Evolutionary conservation across 2,797 vertebrate species (phyloP).

Genomic region (Champsocephalus esox): DNA sequence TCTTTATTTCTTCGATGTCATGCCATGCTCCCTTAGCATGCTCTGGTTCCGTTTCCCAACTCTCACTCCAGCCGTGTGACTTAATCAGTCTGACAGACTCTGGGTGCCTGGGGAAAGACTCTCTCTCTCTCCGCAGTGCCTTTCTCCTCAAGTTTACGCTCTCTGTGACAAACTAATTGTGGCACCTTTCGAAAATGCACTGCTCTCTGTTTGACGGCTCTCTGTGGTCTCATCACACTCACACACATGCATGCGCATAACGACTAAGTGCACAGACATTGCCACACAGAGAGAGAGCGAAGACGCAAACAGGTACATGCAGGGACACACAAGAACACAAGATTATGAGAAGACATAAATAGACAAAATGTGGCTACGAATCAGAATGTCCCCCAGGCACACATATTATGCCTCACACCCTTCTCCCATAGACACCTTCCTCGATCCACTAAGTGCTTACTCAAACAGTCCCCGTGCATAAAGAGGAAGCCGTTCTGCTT

Average conservation of each 20-base stretch:
- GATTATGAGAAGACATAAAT: constrained; percentile 28
- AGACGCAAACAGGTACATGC: no score
- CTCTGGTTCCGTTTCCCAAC: constrained; percentile 81
- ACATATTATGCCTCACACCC: constrained; percentile 41
- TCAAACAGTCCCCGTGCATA: constrained; percentile 52
- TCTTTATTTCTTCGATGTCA: constrained; percentile 72
- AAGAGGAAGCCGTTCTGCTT: constrained; percentile 43
- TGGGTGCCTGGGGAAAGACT: constrained; percentile 88
- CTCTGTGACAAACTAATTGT: constrained; percentile 90
- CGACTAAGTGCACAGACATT: constrained; percentile 41
- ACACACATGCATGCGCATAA: constrained; percentile 45
- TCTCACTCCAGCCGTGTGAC: constrained; percentile 85
- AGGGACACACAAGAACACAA: constrained; percentile 11
- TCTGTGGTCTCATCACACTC: constrained; percentile 69
- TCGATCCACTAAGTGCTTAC: constrained; percentile 43
- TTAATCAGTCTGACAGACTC: constrained; percentile 94
- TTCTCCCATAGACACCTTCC: constrained; percentile 36
- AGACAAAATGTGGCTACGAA: constrained; percentile 38
- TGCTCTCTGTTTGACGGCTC: constrained; percentile 69
- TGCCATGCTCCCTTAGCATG: constrained; percentile 66
- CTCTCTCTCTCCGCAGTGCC: constrained; percentile 81
- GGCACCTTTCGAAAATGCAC: constrained; percentile 86
- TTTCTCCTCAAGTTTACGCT: constrained; percentile 88
- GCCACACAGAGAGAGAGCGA: constrained; percentile 5
- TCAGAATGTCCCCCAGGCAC: constrained; percentile 27